Conservation (phyloP, 2,113 vertebrate species). For the Pedetes capensis region DNA sequence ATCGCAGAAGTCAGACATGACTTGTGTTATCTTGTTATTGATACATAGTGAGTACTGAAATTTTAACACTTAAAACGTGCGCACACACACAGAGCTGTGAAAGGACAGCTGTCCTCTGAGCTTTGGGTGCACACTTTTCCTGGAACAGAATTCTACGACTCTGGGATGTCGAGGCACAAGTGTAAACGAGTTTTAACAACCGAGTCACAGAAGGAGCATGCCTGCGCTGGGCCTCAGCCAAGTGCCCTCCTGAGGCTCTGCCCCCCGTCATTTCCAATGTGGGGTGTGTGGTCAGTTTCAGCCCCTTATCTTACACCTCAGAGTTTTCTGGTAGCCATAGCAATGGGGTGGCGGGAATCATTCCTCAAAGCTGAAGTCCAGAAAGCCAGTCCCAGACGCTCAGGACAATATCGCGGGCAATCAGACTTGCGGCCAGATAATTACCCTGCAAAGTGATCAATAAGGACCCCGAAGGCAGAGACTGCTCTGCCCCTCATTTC, state of each 20-base stretch:
- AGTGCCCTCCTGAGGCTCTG: not conserved
- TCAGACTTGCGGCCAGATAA: not conserved
- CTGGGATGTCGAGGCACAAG: not conserved
- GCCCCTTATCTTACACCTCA: not conserved
- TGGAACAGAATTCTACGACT: not conserved
- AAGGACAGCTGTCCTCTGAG: no score
- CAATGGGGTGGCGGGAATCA: no score
- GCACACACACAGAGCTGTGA: no score
- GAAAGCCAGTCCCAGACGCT: not conserved
- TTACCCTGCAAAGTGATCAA: not conserved
- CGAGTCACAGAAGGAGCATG: not conserved
- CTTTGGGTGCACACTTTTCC: not conserved
- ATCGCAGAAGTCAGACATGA: no score
- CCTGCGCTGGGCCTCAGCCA: accelerated
- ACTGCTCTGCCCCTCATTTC: not conserved
- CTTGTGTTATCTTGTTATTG: no score
- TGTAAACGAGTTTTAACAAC: not conserved
- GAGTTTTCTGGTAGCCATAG: not conserved
- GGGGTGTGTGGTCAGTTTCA: not conserved
- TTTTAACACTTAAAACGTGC: no score
- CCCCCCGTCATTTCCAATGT: not conserved
- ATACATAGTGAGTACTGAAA: no score
- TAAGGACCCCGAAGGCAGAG: conserved; percentile 13
- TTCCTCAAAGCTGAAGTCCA: not conserved
- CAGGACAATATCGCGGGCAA: not conserved